Base-by-base conservation (phyloP, 2,797 vertebrate species). In the Pelochelys cantorii region DNA sequence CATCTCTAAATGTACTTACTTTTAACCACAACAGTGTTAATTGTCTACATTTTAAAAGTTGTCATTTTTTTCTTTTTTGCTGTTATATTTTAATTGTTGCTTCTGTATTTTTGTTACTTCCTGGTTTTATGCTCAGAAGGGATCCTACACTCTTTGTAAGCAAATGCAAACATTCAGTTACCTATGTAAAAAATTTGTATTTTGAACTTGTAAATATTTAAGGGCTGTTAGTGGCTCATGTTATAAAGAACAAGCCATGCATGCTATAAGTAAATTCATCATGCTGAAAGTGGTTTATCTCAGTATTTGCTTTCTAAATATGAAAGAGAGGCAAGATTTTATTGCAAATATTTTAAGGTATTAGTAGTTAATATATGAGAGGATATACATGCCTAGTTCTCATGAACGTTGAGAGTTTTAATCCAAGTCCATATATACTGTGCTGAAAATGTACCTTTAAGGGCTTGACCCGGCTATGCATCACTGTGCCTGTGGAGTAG, bases 151-250 rank as follows among this genome's bases (percentile, higher is more conserved):
- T 68, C 92, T 81, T 75, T 87, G 82, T 92, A 86, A 83, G 83
- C 55, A 86, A 52, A 90, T 95, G 56, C 81, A 81, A 81, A 60
- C 11, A 81, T 29, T 60, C 57, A 90, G 71, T 94, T 71, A 48
- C 23, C 92, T 91, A 85, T 7, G 56, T 90, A 90, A 93, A 55
- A 87, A 95, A 90, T 37, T 71, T 96, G 94, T 95, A 88, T 90
- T 95, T 95, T 95, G 92, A 96, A 93, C 92, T 96, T 97, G 96
- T 97, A 96, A 97, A 96, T 96, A 96, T 80, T 92, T 92, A 95
- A 96, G 94, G 96, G 91, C 95, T 96, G 88, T 94, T 89, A 68
- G 93, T 93, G 92, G 90, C 94, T 93, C 88, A 91, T 78, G 89
- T 82, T 53, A 54, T 77, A 62, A 78, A 80, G 95, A 92, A 68